phyloP scores from a whole-genome alignment of 1,140 invertebrate species.

The Drosophila mayri region DNA sequence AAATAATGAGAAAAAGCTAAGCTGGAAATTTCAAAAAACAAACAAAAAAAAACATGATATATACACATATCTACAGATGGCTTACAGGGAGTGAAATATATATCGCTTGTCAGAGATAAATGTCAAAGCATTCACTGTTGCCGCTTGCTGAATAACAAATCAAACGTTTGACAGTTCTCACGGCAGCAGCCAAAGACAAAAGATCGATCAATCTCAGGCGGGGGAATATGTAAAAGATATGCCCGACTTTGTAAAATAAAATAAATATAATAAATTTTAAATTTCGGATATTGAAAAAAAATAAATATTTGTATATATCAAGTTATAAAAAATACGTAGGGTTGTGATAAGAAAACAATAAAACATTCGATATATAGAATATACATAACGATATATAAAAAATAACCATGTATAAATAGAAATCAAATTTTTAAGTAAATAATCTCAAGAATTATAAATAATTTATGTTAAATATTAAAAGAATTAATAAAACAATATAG shows the following conservation, averaged over 20 bases:
- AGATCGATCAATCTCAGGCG: background rate
- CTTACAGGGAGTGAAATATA: constrained; percentile 16
- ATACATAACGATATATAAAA: too few species aligned
- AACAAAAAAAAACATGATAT: constrained; percentile 66
- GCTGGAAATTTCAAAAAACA: constrained; percentile 62
- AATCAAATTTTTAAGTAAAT: too few species aligned
- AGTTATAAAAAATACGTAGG: too few species aligned
- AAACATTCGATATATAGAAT: too few species aligned
- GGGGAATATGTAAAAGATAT: background rate
- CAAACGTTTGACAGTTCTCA: constrained; percentile 63
- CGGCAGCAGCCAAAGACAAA: constrained; percentile 23
- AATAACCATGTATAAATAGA: too few species aligned
- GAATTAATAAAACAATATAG: background rate
- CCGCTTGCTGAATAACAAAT: constrained; percentile 60
- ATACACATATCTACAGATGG: background rate
- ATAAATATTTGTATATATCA: too few species aligned
- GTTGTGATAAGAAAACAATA: too few species aligned
- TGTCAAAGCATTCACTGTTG: constrained; percentile 63
- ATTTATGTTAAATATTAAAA: too few species aligned
- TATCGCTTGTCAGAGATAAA: constrained; percentile 57
- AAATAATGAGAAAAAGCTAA: constrained; percentile 61
- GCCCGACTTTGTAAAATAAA: too few species aligned
- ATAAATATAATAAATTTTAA: background rate
- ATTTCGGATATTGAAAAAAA: too few species aligned
- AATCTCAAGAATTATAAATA: background rate